A percentile compares a stretch with the other conserved stretches of the same genome.
phyloP scores from a whole-genome alignment of 2,888 invertebrate genomes.

The Malthinus flaveolus region DNA sequence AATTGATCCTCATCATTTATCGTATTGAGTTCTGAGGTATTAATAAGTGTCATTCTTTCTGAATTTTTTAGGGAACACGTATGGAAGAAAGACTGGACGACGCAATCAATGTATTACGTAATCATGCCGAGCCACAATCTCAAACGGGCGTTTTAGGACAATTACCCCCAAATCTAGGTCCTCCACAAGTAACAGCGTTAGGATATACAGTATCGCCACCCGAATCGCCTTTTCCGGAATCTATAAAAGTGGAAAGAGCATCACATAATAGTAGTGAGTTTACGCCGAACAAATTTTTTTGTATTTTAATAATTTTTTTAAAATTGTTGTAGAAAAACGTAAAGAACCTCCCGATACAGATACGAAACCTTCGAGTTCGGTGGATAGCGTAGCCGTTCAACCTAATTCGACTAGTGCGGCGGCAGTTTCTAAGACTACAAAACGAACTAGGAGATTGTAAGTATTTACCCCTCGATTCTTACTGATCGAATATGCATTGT shows the following conservation, averaged over 20 bases:
- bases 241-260: constrained; percentile 55
- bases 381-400: constrained; percentile 57
- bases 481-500: background rate
- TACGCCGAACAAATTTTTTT: background rate
- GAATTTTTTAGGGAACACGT: constrained; percentile 70
- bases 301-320: background rate
- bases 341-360: constrained; percentile 80
- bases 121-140: constrained; percentile 88
- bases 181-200: constrained; percentile 60
- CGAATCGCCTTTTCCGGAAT: constrained; percentile 50
- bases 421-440: constrained; percentile 59
- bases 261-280: constrained; percentile 55
- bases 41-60: too few species aligned
- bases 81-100: constrained; percentile 96
- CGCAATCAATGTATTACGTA: constrained; percentile 92
- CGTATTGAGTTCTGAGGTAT: too few species aligned
- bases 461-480: constrained; percentile 48
- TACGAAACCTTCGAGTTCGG: constrained; percentile 63
- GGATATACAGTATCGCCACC: constrained; percentile 57
- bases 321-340: constrained; percentile 68
- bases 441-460: constrained; percentile 79
- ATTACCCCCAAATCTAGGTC: constrained; percentile 46
- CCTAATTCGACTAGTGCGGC: constrained; percentile 60
- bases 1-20: too few species aligned
- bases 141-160: constrained; percentile 50